Evolutionary conservation across 2,797 vertebrate genomes (phyloP).

Genomic region (Glossophaga mutica): DNA sequence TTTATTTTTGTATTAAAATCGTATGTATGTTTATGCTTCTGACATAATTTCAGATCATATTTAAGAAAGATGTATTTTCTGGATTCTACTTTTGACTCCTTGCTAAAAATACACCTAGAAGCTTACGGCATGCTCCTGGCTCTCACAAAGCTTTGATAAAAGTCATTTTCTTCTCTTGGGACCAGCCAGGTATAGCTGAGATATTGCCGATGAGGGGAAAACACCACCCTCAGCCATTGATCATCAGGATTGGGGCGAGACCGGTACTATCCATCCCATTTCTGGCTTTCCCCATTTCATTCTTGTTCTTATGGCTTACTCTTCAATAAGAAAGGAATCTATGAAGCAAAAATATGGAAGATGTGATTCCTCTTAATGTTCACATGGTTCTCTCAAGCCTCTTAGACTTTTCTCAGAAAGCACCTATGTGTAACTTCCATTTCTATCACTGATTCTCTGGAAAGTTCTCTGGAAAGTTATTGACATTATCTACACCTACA

Average conservation of each 20-base stretch:
- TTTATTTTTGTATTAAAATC: conserved; percentile 3
- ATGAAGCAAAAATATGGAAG: not conserved
- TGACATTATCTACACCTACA: not conserved
- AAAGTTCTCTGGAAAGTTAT: not conserved
- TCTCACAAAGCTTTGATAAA: not conserved
- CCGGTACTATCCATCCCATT: not conserved
- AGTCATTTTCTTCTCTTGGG: conserved; percentile 20
- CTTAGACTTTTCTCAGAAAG: not conserved
- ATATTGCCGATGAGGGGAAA: conserved; percentile 32
- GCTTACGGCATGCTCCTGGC: not conserved
- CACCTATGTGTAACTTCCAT: not conserved
- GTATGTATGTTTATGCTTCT: not conserved
- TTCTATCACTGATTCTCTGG: not conserved
- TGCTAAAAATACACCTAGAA: conserved; percentile 47
- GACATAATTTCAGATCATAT: not conserved
- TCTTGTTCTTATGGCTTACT: not conserved
- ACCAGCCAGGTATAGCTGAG: not conserved
- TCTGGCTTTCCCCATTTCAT: not conserved
- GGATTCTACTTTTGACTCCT: not conserved
- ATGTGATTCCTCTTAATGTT: not conserved
- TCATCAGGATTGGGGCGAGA: not conserved
- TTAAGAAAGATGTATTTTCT: conserved; percentile 29
- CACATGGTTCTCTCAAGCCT: not conserved
- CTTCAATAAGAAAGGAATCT: not conserved
- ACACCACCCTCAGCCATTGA: not conserved